Percentiles rank a stretch among this genome's conserved stretches.
Evolutionary conservation across 2,113 vertebrate genomes (phyloP).

Genomic region (Rostratula benghalensis): DNA sequence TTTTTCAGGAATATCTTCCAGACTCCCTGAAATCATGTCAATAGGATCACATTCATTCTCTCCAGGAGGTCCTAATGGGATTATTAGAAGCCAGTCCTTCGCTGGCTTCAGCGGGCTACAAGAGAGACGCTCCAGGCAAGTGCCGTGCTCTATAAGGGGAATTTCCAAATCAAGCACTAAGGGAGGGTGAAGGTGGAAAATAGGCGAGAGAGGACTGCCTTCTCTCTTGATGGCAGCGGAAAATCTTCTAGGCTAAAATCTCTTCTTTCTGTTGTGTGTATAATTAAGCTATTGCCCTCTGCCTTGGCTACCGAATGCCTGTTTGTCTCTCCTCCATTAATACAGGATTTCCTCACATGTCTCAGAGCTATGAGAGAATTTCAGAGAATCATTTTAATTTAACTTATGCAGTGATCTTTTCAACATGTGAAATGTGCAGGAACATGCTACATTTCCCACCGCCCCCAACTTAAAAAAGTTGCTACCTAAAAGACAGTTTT

Average conservation of each 20-base stretch:
- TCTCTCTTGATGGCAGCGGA: not conserved
- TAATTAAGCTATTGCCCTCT: not conserved
- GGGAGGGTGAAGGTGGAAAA: not conserved
- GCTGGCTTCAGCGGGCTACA: conserved; percentile 97
- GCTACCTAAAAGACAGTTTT: not conserved
- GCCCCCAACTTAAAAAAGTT: not conserved
- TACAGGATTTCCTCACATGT: not conserved
- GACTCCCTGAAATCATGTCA: conserved; percentile 92
- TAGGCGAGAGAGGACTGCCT: not conserved
- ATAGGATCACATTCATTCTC: conserved; percentile 88
- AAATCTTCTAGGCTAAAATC: not conserved
- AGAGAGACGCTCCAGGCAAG: conserved; percentile 92
- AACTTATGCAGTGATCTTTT: not conserved
- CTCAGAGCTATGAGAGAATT: not conserved
- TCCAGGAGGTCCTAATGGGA: conserved; percentile 95
- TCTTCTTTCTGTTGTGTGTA: not conserved
- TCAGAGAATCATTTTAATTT: not conserved
- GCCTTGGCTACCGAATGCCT: not conserved
- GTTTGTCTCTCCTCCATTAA: not conserved
- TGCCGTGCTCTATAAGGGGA: not conserved
- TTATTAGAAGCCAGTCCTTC: conserved; percentile 97
- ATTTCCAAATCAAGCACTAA: not conserved
- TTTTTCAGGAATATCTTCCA: conserved; percentile 86
- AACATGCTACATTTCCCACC: not conserved
- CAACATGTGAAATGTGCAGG: not conserved